A percentile compares a stretch with the other conserved stretches of the same genome.
Evolutionary conservation across 2,797 vertebrate genomes (phyloP).

Genomic region (Sphenodon punctatus): DNA sequence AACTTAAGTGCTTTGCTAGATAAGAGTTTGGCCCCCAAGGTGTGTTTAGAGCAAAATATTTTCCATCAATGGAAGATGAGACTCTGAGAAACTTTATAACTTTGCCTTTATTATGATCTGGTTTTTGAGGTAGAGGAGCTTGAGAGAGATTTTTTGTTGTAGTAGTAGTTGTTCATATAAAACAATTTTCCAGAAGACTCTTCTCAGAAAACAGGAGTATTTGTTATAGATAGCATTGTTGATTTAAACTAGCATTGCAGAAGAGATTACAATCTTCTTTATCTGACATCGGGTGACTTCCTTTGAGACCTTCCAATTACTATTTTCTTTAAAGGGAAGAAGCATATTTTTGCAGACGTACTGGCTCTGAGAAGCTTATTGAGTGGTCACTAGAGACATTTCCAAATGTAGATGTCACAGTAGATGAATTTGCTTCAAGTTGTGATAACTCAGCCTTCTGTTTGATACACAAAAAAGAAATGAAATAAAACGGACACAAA

Average conservation of each 20-base stretch:
- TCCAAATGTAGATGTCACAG: slow-evolving; percentile 57
- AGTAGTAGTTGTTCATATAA: slow-evolving; percentile 61
- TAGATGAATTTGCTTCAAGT: background rate
- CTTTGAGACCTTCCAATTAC: slow-evolving; percentile 65
- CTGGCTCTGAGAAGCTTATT: too few species aligned
- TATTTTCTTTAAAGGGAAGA: slow-evolving; percentile 61
- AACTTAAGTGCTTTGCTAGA: slow-evolving; percentile 43
- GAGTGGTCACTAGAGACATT: slow-evolving; percentile 47
- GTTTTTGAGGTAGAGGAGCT: slow-evolving; percentile 45
- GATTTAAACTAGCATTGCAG: slow-evolving; percentile 61
- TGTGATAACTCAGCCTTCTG: slow-evolving; percentile 33
- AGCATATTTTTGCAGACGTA: slow-evolving; percentile 52
- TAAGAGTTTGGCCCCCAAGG: slow-evolving; percentile 37
- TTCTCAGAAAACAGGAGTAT: slow-evolving; percentile 41
- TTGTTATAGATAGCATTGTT: slow-evolving; percentile 58
- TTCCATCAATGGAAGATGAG: slow-evolving; percentile 29
- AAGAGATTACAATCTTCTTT: slow-evolving; percentile 63
- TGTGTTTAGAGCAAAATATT: slow-evolving; percentile 43
- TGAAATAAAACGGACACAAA: background rate
- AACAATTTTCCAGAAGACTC: slow-evolving; percentile 51
- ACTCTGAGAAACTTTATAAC: slow-evolving; percentile 56
- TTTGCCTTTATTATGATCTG: background rate
- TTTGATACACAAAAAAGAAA: background rate
- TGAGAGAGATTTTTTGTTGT: slow-evolving; percentile 45
- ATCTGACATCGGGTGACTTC: slow-evolving; percentile 54